Evolutionary conservation across 2,113 vertebrate genomes (phyloP).

Genomic region (Bombycilla garrulus): DNA sequence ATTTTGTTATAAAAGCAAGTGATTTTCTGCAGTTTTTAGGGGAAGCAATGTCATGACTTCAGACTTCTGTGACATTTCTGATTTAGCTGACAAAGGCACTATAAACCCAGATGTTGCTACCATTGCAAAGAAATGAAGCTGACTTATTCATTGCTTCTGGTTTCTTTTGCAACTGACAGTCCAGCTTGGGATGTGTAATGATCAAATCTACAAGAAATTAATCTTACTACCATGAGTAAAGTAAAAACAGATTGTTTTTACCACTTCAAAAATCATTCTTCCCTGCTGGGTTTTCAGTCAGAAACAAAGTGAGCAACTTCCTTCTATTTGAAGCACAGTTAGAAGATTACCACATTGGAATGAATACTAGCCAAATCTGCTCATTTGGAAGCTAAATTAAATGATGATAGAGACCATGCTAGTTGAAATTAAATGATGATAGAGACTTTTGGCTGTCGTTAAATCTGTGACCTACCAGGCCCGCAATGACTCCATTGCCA

Average conservation of each 20-base stretch:
- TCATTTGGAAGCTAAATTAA: not conserved
- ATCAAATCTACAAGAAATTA: conserved; percentile 33
- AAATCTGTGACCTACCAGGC: not conserved
- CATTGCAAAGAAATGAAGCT: not conserved
- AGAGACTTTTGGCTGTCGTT: not conserved
- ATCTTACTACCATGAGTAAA: not conserved
- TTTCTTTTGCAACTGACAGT: not conserved
- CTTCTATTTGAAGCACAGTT: not conserved
- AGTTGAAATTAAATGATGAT: not conserved
- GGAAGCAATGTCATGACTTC: not conserved
- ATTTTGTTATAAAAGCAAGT: not conserved
- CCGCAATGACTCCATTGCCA: not conserved
- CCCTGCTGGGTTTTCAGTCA: conserved; percentile 41
- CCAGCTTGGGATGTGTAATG: not conserved
- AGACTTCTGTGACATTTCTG: not conserved
- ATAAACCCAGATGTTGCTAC: not conserved
- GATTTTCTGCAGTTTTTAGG: not conserved
- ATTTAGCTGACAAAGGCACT: not conserved
- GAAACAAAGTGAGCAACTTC: conserved; percentile 15
- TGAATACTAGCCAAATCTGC: not conserved
- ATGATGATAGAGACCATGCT: not conserved
- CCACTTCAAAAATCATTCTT: conserved; percentile 52
- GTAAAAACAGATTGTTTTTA: not conserved
- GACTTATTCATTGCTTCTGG: not conserved
- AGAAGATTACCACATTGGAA: not conserved